These are phyloP conservation scores for Adrianichthys oophorus DNA, from an alignment of 2,797 vertebrate genomes.

Conservation along the genomic window DNA sequence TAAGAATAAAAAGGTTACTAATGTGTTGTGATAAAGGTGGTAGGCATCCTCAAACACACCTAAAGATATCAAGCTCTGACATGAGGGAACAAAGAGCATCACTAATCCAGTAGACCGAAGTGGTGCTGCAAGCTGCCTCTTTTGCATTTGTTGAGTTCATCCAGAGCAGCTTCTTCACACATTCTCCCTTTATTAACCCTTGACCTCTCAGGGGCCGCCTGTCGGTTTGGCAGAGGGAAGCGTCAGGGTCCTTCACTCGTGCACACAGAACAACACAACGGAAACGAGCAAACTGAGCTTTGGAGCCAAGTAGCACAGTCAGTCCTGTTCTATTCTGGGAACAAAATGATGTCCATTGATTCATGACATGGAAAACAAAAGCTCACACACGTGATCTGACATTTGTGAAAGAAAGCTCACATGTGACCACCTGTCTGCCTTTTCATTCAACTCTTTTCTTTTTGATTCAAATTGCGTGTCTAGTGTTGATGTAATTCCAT, in stretches of 20 bases:
- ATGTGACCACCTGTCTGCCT: too few relatives aligned
- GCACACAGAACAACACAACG: conserved; percentile 31
- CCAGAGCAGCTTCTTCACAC: conserved; percentile 6
- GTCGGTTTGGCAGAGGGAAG: conserved; percentile 8
- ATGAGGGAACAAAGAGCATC: too few relatives aligned
- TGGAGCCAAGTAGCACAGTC: conserved; percentile 1
- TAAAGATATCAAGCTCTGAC: too few relatives aligned
- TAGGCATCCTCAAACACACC: too few relatives aligned
- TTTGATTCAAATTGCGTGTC: too few relatives aligned
- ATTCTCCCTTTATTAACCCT: conserved; percentile 16
- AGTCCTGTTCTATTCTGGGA: neutral
- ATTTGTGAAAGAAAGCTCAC: too few relatives aligned
- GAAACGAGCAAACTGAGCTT: conserved; percentile 5
- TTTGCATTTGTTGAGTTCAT: neutral
- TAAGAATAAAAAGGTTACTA: too few relatives aligned
- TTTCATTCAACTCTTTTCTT: too few relatives aligned
- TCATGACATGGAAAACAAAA: conserved; percentile 2
- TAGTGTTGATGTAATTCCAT: too few relatives aligned
- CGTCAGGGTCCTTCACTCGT: conserved; percentile 21
- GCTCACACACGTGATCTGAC: too few relatives aligned
- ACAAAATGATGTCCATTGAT: neutral
- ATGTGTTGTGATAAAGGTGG: too few relatives aligned
- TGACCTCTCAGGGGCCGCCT: neutral
- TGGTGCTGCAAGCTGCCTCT: neutral
- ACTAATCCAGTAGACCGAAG: too few relatives aligned